A percentile compares a stretch with the other conserved stretches of the same genome.
These are phyloP conservation scores for Pocillopora grandis DNA, from an alignment of 92 coral and sea anemone species.

Conservation along the genomic window DNA sequence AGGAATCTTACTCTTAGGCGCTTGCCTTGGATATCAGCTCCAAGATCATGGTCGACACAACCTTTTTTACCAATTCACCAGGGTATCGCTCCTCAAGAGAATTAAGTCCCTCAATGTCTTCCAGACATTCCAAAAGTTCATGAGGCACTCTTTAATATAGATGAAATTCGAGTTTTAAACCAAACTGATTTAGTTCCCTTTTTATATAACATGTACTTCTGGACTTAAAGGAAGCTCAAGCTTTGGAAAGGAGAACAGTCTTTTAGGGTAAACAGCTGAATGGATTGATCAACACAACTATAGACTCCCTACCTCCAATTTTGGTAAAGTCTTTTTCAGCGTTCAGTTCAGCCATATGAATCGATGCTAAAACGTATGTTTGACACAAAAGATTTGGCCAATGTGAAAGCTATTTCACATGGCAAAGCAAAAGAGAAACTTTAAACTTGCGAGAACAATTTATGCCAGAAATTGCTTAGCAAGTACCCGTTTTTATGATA, in stretches of 20 bases:
- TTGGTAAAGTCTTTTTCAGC: slow-evolving; percentile 52
- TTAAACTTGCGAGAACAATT: slow-evolving; percentile 36
- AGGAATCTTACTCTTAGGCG: slow-evolving; percentile 44
- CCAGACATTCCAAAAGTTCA: slow-evolving; percentile 20
- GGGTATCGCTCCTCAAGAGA: neutral
- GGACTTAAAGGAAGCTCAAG: slow-evolving; percentile 37
- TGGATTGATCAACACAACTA: slow-evolving; percentile 49
- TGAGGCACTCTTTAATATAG: slow-evolving; percentile 12
- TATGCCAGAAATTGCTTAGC: slow-evolving; percentile 61
- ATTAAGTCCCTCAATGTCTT: slow-evolving; percentile 5
- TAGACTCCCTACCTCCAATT: slow-evolving; percentile 59
- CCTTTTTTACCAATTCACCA: slow-evolving; percentile 3
- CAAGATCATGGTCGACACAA: slow-evolving; percentile 63
- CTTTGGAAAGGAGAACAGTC: slow-evolving; percentile 48
- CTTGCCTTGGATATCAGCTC: slow-evolving; percentile 54
- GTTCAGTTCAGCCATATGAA: slow-evolving; percentile 44
- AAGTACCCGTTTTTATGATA: slow-evolving; percentile 35
- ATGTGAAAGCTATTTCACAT: slow-evolving; percentile 54
- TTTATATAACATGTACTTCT: slow-evolving; percentile 12
- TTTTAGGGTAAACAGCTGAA: slow-evolving; percentile 52
- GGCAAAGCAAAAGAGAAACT: slow-evolving; percentile 51
- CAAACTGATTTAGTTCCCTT: neutral
- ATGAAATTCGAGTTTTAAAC: neutral
- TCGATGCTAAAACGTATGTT: slow-evolving; percentile 50
- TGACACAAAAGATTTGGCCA: slow-evolving; percentile 49